Conservation (phyloP, 2,797 vertebrate genomes). For the Gobionotothen gibberifrons region DNA sequence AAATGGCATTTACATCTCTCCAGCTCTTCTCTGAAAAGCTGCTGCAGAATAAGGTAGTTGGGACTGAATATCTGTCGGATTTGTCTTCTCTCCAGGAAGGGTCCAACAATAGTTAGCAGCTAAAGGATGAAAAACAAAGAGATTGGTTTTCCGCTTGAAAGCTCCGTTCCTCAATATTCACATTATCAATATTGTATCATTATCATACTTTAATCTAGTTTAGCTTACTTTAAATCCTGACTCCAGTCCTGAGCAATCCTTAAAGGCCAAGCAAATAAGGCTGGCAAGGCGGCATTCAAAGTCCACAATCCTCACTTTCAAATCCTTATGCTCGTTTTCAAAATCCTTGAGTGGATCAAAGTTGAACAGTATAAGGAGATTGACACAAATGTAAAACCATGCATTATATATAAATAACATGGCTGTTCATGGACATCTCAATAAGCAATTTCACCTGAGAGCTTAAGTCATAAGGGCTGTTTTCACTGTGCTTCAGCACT, state of each 20-base stretch:
- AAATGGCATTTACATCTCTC: slow-evolving; percentile 82
- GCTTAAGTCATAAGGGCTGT: slow-evolving; percentile 72
- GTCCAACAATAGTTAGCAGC: slow-evolving; percentile 85
- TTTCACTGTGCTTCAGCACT: slow-evolving; percentile 76
- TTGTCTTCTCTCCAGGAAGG: slow-evolving; percentile 84
- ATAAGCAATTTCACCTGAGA: slow-evolving; percentile 72
- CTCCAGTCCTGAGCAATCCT: slow-evolving; percentile 86
- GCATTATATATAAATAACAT: neutral
- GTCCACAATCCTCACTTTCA: slow-evolving; percentile 82
- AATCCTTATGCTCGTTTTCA: slow-evolving; percentile 81
- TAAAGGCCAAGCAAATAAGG: slow-evolving; percentile 84
- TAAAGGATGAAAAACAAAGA: slow-evolving; percentile 54
- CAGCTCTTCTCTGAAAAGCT: slow-evolving; percentile 84
- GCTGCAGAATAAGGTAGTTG: slow-evolving; percentile 81
- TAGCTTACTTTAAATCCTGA: slow-evolving; percentile 85
- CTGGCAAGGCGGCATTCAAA: slow-evolving; percentile 83
- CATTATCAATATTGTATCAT: neutral
- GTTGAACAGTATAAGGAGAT: slow-evolving; percentile 3
- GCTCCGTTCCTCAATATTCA: slow-evolving; percentile 1
- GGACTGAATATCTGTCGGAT: slow-evolving; percentile 85
- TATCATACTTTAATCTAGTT: neutral
- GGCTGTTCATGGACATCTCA: neutral
- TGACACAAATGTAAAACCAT: neutral
- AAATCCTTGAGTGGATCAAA: slow-evolving; percentile 76
- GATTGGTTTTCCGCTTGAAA: neutral